phyloP scores from a whole-genome alignment of 2,113 vertebrate species.

The Spilogale gracilis region DNA sequence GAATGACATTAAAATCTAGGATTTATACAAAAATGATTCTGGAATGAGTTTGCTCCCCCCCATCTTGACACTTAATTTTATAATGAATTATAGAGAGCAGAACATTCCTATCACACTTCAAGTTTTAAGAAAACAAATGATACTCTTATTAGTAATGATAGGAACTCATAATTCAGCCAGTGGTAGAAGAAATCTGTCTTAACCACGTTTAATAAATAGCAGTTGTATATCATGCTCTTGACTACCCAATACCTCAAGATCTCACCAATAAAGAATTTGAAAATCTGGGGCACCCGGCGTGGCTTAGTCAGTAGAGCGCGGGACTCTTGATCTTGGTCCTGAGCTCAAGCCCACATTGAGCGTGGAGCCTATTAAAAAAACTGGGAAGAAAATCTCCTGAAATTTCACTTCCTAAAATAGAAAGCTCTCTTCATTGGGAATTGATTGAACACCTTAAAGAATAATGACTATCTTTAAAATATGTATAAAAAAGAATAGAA shows the following conservation, averaged over 20 bases:
- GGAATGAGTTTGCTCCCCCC: background rate
- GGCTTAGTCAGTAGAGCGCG: background rate
- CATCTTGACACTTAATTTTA: conserved; percentile 40
- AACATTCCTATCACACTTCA: background rate
- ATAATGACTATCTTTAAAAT: background rate
- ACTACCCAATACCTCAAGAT: background rate
- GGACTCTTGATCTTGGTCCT: background rate
- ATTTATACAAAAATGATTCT: background rate
- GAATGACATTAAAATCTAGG: conserved; percentile 22
- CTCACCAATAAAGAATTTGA: background rate
- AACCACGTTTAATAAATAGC: background rate
- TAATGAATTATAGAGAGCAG: conserved; percentile 11
- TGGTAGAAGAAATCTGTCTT: background rate
- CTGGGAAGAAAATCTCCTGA: background rate
- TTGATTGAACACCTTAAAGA: background rate
- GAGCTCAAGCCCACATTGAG: background rate
- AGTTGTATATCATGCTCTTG: background rate
- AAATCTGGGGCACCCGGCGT: background rate
- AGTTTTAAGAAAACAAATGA: background rate
- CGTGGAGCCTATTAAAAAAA: background rate
- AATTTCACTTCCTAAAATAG: background rate
- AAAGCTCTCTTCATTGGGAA: background rate
- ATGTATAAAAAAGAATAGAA: background rate
- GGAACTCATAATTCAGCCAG: background rate
- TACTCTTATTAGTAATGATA: background rate